phyloP scores from a whole-genome alignment of 2,797 vertebrate species.

The Pangasius krempfi region DNA sequence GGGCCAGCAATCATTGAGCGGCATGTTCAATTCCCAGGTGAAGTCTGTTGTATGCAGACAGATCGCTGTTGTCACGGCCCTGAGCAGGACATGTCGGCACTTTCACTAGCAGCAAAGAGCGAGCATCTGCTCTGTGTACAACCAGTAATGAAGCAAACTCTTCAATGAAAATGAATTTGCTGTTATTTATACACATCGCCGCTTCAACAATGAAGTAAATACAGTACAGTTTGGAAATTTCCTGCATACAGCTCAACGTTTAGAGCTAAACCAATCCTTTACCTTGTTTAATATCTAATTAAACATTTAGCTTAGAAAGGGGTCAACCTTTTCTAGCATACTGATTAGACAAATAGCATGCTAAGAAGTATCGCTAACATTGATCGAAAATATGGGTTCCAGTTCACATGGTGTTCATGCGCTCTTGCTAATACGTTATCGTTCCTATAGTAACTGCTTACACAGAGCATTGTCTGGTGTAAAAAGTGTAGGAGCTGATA shows the following conservation, averaged over 20 bases:
- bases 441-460: neutral
- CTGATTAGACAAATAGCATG: neutral
- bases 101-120: neutral
- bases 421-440: neutral
- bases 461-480: neutral
- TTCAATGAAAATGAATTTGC: neutral
- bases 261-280: neutral
- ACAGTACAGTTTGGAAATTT: neutral
- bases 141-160: slow-evolving; percentile 2
- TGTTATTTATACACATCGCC: neutral
- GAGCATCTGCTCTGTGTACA: slow-evolving; percentile 31
- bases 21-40: slow-evolving; percentile 33
- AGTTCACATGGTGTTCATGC: neutral
- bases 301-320: neutral
- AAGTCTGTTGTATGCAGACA: slow-evolving; percentile 39
- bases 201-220: neutral
- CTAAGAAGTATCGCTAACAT: neutral
- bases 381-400: neutral
- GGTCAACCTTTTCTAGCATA: neutral
- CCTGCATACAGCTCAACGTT: neutral
- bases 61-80: slow-evolving; percentile 22
- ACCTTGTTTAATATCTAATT: neutral
- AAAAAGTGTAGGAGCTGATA: neutral
- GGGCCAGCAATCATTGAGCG: slow-evolving; percentile 36
- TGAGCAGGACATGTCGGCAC: slow-evolving; percentile 14